Evolutionary conservation across 2,888 invertebrate species (phyloP).

Genomic region (Perizoma affinitatum): DNA sequence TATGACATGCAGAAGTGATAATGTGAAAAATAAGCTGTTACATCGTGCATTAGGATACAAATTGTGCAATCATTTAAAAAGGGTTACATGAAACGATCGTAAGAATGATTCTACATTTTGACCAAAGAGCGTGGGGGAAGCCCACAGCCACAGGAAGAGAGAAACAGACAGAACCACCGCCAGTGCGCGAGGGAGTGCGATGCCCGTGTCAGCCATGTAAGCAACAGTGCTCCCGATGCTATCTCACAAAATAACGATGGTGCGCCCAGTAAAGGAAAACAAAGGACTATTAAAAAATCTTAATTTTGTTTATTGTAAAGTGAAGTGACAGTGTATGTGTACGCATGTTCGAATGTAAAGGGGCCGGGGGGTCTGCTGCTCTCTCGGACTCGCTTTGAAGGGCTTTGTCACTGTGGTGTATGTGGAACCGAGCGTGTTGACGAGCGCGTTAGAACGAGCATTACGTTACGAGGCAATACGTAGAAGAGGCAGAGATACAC

Average conservation of each 20-base stretch:
- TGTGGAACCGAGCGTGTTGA: slow-evolving; percentile 61
- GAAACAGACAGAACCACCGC: slow-evolving; percentile 84
- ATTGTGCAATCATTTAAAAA: slow-evolving; percentile 34
- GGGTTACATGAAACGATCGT: slow-evolving; percentile 35
- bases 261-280: slow-evolving; percentile 71
- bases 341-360: slow-evolving; percentile 72
- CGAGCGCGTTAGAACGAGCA: slow-evolving; percentile 62
- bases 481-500: slow-evolving; percentile 76
- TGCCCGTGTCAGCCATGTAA: slow-evolving; percentile 78
- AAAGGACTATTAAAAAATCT: slow-evolving; percentile 58
- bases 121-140: slow-evolving; percentile 75
- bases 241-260: slow-evolving; percentile 63
- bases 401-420: slow-evolving; percentile 83
- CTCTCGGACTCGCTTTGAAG: slow-evolving; percentile 84
- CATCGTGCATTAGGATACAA: slow-evolving; percentile 35
- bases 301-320: slow-evolving; percentile 69
- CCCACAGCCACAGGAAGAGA: slow-evolving; percentile 85
- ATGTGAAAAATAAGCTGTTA: slow-evolving; percentile 36
- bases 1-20: slow-evolving; percentile 35
- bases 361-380: slow-evolving; percentile 79
- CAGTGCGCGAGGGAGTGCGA: slow-evolving; percentile 78
- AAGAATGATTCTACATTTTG: slow-evolving; percentile 61
- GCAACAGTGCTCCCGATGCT: slow-evolving; percentile 76
- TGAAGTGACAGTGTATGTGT: slow-evolving; percentile 81
- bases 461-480: slow-evolving; percentile 71